A percentile compares a stretch with the other conserved stretches of the same genome.
These are phyloP conservation scores for Oryzias dopingdopingensis DNA, from an alignment of 2,797 vertebrate genomes.

Conservation along the genomic window DNA sequence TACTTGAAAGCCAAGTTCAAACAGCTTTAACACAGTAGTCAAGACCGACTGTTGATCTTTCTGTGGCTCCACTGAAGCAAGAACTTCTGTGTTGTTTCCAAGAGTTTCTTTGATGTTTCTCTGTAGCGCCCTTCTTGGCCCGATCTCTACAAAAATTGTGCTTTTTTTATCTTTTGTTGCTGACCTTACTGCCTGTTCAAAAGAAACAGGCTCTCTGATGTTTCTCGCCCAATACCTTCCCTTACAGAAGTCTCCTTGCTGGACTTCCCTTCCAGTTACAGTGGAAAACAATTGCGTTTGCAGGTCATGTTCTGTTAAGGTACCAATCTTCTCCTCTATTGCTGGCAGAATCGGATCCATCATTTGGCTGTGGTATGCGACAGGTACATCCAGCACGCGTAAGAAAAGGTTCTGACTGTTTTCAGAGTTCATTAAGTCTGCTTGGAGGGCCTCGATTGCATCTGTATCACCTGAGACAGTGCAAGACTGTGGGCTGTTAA, in stretches of 20 bases:
- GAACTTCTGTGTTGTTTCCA: conserved; percentile 69
- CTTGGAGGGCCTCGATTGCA: conserved; percentile 64
- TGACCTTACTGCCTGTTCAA: conserved; percentile 74
- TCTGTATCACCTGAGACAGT: conserved; percentile 83
- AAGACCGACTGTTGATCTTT: conserved; percentile 78
- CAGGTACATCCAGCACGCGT: conserved; percentile 76
- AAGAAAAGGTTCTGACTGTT: conserved; percentile 79
- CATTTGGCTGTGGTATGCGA: conserved; percentile 86
- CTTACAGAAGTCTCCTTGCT: conserved; percentile 74
- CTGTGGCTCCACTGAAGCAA: conserved; percentile 75
- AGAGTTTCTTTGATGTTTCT: conserved; percentile 82
- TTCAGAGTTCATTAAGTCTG: conserved; percentile 64
- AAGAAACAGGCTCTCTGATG: conserved; percentile 80
- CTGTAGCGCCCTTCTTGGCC: conserved; percentile 77
- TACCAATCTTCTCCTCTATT: conserved; percentile 65
- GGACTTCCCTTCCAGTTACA: conserved; percentile 74
- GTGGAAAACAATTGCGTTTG: conserved; percentile 82
- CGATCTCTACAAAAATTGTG: conserved; percentile 83
- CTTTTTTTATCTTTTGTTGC: conserved; percentile 69
- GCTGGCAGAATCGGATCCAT: conserved; percentile 82
- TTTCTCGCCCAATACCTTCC: conserved; percentile 84
- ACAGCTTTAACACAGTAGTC: conserved; percentile 73
- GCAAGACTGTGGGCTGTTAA: conserved; percentile 84
- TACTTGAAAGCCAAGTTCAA: conserved; percentile 79
- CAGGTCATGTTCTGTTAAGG: conserved; percentile 63